phyloP scores from a whole-genome alignment of 2,888 invertebrate genomes.

The Tanytarsus gracilentus region DNA sequence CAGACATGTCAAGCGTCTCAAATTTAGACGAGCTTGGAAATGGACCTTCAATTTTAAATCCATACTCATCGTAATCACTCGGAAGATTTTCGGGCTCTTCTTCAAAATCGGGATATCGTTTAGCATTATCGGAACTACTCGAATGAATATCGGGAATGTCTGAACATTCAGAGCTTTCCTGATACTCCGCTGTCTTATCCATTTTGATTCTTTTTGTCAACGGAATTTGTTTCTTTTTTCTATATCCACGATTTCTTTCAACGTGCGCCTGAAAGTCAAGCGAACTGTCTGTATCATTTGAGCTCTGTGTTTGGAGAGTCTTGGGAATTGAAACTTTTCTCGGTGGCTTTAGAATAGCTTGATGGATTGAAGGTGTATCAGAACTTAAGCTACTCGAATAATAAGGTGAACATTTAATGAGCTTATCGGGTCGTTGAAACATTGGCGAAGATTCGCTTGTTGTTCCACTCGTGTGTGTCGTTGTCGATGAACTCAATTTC shows the following conservation, averaged over 20 bases:
- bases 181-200: constrained; percentile 47
- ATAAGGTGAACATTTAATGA: constrained; percentile 63
- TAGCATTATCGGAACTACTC: constrained; percentile 52
- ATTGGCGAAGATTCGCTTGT: constrained; percentile 41
- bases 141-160: constrained; percentile 60
- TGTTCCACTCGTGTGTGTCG: constrained; percentile 46
- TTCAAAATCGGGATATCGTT: constrained; percentile 42
- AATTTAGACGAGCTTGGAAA: constrained; percentile 42
- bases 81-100: constrained; percentile 41
- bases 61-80: constrained; percentile 48
- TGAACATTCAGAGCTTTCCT: constrained; percentile 56
- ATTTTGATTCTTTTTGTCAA: constrained; percentile 47
- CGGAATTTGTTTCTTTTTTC: constrained; percentile 55
- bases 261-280: constrained; percentile 58
- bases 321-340: constrained; percentile 55
- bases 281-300: constrained; percentile 66
- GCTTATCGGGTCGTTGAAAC: constrained; percentile 43
- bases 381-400: constrained; percentile 67
- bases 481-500: constrained; percentile 43
- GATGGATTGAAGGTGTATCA: constrained; percentile 60
- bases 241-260: constrained; percentile 53
- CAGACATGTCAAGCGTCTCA: constrained; percentile 54
- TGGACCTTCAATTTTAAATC: constrained; percentile 32
- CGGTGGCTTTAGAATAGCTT: constrained; percentile 52
- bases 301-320: constrained; percentile 59